Evolutionary conservation across 2,797 vertebrate species (phyloP).

Genomic region (Esox lucius): DNA sequence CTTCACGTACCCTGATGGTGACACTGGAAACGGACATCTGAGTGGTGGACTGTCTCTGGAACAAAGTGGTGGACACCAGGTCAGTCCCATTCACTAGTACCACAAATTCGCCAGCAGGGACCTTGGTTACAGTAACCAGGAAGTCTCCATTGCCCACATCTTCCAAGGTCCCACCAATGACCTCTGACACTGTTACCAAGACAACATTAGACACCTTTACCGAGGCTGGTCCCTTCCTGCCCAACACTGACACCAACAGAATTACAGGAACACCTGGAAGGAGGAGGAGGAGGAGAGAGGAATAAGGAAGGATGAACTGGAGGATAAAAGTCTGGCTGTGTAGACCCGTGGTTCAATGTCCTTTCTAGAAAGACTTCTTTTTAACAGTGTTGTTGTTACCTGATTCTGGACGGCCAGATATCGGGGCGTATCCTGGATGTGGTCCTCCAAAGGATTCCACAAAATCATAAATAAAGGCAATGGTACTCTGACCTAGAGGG

Average conservation of each 20-base stretch:
- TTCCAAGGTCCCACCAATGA: conserved; percentile 38
- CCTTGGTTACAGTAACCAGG: conserved; percentile 56
- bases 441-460: conserved; percentile 72
- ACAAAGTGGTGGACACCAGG: conserved; percentile 52
- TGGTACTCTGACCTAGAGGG: conserved; percentile 70
- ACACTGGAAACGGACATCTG: conserved; percentile 70
- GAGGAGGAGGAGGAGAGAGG: neutral
- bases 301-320: neutral
- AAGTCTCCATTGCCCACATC: conserved; percentile 61
- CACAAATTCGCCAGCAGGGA: conserved; percentile 71
- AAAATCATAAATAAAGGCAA: conserved; percentile 74
- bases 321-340: no score
- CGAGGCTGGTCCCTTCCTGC: conserved; percentile 62
- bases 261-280: conserved; percentile 56
- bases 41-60: conserved; percentile 76
- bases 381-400: conserved; percentile 47
- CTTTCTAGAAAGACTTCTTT: neutral
- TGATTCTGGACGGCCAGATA: conserved; percentile 68
- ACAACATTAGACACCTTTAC: conserved; percentile 49
- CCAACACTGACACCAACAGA: conserved; percentile 67
- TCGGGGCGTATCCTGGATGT: conserved; percentile 69
- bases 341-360: no score
- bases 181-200: conserved; percentile 28
- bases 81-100: conserved; percentile 67
- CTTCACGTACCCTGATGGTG: conserved; percentile 60